These are phyloP conservation scores for Cataglyphis hispanica DNA, from an alignment of 1,140 invertebrate species.

Conservation along the genomic window DNA sequence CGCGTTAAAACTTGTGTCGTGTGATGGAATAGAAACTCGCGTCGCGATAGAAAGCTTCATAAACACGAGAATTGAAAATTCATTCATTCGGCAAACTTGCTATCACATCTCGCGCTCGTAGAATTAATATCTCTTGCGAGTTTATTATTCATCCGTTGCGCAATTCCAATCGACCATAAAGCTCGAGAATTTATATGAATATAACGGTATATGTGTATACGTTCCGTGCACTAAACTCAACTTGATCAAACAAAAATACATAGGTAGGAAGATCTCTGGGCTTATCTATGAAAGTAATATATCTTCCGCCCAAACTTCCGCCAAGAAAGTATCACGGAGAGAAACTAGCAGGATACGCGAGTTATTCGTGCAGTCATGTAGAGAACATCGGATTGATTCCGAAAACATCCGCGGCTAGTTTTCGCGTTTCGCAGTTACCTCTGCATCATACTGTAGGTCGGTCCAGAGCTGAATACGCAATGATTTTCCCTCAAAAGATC, in stretches of 20 bases:
- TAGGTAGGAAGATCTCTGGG: conserved; percentile 43
- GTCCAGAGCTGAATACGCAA: conserved; percentile 22
- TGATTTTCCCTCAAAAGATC: conserved; percentile 25
- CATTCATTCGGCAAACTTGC: not conserved
- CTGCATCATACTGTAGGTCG: conserved; percentile 54
- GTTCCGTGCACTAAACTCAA: conserved; percentile 25
- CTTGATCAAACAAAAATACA: conserved; percentile 71
- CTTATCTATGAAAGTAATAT: conserved; percentile 69
- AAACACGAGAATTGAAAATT: not conserved
- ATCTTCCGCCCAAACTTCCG: conserved; percentile 64
- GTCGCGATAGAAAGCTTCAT: not conserved
- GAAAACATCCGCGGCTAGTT: conserved; percentile 68
- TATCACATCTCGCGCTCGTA: not conserved
- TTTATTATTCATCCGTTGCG: not conserved
- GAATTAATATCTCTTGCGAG: not conserved
- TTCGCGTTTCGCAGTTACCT: conserved; percentile 47
- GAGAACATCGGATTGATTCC: conserved; percentile 64
- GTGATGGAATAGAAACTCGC: not conserved
- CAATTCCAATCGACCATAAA: not conserved
- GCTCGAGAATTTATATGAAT: not conserved
- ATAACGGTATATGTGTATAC: not conserved
- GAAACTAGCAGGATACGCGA: conserved; percentile 42
- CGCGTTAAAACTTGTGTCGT: not conserved
- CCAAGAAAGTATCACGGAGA: conserved; percentile 55
- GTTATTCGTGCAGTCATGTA: conserved; percentile 53